phyloP scores from a whole-genome alignment of 2,888 invertebrate species.

The Zaprionus bogoriensis region DNA sequence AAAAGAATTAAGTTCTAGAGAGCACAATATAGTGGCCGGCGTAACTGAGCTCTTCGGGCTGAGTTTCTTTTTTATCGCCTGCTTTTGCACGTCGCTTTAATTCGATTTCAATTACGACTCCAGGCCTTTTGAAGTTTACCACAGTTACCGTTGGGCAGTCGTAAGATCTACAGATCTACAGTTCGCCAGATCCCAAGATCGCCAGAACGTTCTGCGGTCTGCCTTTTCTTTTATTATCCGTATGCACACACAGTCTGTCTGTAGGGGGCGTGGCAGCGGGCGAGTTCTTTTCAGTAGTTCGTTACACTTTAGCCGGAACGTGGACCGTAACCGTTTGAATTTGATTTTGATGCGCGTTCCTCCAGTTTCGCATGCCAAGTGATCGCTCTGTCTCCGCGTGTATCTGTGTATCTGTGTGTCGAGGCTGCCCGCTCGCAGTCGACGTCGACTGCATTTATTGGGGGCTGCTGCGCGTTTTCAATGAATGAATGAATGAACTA shows the following conservation, averaged over 20 bases:
- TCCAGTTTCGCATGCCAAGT: conserved; percentile 76
- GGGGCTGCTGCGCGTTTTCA: conserved; percentile 52
- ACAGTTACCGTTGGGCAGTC: conserved; percentile 51
- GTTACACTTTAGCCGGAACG: conserved; percentile 47
- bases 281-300: conserved; percentile 33
- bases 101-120: conserved; percentile 76
- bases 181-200: too few relatives aligned
- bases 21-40: too few relatives aligned
- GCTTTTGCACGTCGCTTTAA: conserved; percentile 67
- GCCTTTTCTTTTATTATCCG: conserved; percentile 32
- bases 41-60: too few relatives aligned
- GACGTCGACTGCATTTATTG: conserved; percentile 44
- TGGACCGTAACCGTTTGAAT: conserved; percentile 57
- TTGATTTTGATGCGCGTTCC: conserved; percentile 73
- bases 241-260: conserved; percentile 65
- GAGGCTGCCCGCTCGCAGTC: conserved; percentile 36
- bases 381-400: conserved; percentile 48
- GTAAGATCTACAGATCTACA: too few relatives aligned
- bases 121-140: conserved; percentile 64
- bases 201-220: background rate
- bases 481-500: conserved; percentile 70
- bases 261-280: conserved; percentile 27
- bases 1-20: too few relatives aligned
- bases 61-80: conserved; percentile 33
- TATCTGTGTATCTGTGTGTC: conserved; percentile 25